Evolutionary conservation across 2,797 vertebrate genomes (phyloP).

Genomic region (Myripristis jacobus): DNA sequence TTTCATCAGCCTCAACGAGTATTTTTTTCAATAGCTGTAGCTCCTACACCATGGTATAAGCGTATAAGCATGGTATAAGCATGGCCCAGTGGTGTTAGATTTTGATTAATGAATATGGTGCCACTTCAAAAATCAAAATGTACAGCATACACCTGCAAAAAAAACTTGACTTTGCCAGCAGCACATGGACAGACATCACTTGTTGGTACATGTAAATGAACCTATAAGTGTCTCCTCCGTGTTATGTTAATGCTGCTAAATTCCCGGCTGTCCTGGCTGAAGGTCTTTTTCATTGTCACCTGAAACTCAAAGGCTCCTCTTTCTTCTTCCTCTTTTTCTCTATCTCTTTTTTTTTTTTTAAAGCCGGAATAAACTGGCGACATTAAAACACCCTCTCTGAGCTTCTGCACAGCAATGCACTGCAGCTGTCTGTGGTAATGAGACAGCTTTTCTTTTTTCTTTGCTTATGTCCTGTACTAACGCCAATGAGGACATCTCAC

Average conservation of each 20-base stretch:
- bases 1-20: not conserved
- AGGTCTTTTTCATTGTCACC: conserved; percentile 44
- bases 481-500: conserved; percentile 37
- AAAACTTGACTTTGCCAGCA: not conserved
- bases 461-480: conserved; percentile 18
- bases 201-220: conserved; percentile 42
- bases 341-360: conserved; percentile 26
- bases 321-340: not conserved
- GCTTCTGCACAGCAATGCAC: conserved; percentile 21
- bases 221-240: conserved; percentile 3
- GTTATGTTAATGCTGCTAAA: conserved; percentile 24
- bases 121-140: not conserved
- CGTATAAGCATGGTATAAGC: too few relatives aligned
- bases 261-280: conserved; percentile 46
- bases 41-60: too few relatives aligned
- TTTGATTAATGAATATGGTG: not conserved
- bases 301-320: conserved; percentile 53
- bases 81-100: too few relatives aligned
- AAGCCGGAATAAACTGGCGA: conserved; percentile 53
- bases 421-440: conserved; percentile 50
- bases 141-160: not conserved
- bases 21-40: too few relatives aligned
- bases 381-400: conserved; percentile 50
- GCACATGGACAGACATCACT: conserved; percentile 3
- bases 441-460: conserved; percentile 59